Evolutionary conservation across 2,888 invertebrate species (phyloP).

Genomic region (Xestia rhomboidea): DNA sequence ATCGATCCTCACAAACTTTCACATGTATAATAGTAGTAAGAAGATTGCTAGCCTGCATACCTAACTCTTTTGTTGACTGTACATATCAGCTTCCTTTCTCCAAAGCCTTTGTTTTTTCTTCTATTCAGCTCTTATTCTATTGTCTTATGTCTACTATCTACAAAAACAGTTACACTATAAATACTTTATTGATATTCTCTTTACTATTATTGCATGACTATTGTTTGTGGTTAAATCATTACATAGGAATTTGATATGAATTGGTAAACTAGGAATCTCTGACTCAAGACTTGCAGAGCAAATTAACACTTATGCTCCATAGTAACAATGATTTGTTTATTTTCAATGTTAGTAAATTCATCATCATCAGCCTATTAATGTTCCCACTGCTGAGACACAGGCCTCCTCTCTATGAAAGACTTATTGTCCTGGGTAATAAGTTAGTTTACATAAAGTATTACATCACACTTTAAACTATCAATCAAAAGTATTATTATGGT

Average conservation of each 20-base stretch:
- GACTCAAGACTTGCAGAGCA: constrained; percentile 21
- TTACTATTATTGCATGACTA: constrained; percentile 13
- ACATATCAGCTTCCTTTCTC: neutral
- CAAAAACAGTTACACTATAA: neutral
- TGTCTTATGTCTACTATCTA: neutral
- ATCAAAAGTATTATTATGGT: constrained; percentile 15
- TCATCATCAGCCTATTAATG: too few relatives aligned
- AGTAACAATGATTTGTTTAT: constrained; percentile 8
- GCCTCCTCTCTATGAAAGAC: too few relatives aligned
- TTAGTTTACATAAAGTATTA: neutral
- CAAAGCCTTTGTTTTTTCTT: neutral
- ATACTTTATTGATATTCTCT: constrained; percentile 7
- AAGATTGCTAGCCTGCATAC: too few relatives aligned
- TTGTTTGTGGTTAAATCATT: constrained; percentile 15
- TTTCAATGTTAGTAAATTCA: neutral
- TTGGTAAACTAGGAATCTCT: neutral
- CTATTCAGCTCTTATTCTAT: neutral
- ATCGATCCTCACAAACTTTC: too few relatives aligned
- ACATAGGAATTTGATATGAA: neutral
- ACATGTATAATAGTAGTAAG: too few relatives aligned
- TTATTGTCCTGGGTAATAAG: constrained; percentile 3
- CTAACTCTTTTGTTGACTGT: too few relatives aligned
- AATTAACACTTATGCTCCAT: constrained; percentile 4
- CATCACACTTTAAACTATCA: neutral
- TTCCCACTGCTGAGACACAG: too few relatives aligned